Percentiles rank a stretch among this genome's conserved stretches.
phyloP scores from a whole-genome alignment of 1,140 invertebrate genomes.

The Procambarus clarkii region DNA sequence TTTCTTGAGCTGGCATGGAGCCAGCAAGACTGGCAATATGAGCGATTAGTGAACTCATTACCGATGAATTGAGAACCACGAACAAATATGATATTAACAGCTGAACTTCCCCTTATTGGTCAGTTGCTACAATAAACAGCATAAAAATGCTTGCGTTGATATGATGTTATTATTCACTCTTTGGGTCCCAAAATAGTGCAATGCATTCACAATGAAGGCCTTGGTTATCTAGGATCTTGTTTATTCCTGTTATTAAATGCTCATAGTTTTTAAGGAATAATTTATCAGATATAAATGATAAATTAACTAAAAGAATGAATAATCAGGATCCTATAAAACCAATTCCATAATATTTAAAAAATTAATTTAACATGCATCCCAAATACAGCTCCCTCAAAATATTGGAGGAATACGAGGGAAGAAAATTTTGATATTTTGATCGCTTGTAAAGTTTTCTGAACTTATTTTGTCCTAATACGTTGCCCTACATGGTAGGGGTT shows the following conservation, averaged over 20 bases:
- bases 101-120: neutral
- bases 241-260: conserved; percentile 4
- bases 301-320: neutral
- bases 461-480: neutral
- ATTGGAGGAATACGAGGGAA: neutral
- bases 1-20: neutral
- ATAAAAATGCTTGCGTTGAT: conserved; percentile 10
- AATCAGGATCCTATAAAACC: neutral
- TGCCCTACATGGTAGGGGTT: conserved; percentile 36
- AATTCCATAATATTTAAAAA: neutral
- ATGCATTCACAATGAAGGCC: neutral
- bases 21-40: neutral
- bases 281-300: conserved; percentile 6
- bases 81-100: neutral
- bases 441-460: neutral
- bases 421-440: neutral
- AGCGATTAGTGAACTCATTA: neutral
- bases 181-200: conserved; percentile 13
- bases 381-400: neutral
- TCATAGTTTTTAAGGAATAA: neutral
- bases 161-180: conserved; percentile 4
- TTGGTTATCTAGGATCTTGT: conserved; percentile 11
- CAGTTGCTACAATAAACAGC: neutral
- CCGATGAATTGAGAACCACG: neutral
- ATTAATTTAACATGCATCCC: neutral